These are phyloP conservation scores for Stigmatopora nigra DNA, from an alignment of 2,113 vertebrate species.

Conservation along the genomic window DNA sequence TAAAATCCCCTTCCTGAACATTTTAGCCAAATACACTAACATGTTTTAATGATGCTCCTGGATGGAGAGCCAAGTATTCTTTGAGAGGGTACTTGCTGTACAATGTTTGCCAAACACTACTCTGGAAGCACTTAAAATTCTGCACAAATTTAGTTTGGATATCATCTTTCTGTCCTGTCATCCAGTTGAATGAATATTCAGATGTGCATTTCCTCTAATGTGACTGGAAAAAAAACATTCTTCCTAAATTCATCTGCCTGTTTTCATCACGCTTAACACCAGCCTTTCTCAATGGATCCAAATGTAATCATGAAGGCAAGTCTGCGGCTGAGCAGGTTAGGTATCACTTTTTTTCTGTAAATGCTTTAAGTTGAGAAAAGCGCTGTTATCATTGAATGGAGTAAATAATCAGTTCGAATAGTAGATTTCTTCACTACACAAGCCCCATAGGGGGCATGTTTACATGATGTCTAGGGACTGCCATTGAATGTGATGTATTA, in stretches of 20 bases:
- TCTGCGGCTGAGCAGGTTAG: background rate
- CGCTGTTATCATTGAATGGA: background rate
- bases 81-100: no score
- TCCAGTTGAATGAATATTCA: background rate
- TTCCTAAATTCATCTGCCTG: background rate
- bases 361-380: background rate
- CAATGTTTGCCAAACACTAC: no score
- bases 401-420: background rate
- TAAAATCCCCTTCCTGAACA: no score
- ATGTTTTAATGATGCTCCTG: no score
- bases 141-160: background rate
- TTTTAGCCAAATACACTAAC: no score
- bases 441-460: background rate
- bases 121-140: background rate
- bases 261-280: background rate
- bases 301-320: background rate
- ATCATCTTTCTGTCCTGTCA: background rate
- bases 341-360: slow-evolving; percentile 1
- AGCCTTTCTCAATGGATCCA: background rate
- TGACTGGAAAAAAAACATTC: background rate
- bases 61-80: no score
- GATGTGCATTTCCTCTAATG: background rate
- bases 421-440: background rate
- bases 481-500: background rate
- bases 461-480: background rate